phyloP scores from a whole-genome alignment of 1,140 invertebrate species.

The Pararge aegeria region DNA sequence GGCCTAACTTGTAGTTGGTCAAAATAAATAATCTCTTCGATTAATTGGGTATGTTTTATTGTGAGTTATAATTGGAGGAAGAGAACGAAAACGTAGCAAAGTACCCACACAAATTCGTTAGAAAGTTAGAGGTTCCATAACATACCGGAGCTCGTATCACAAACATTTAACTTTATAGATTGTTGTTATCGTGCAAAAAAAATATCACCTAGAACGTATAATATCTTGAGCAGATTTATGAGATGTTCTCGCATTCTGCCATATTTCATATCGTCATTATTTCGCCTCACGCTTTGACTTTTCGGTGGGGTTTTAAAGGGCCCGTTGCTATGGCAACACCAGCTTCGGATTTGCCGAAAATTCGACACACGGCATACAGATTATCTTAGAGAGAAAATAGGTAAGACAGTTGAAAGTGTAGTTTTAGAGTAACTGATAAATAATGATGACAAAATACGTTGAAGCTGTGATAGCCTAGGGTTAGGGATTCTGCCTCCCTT shows the following conservation, averaged over 20 bases:
- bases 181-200: too few species aligned
- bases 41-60: too few species aligned
- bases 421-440: background rate
- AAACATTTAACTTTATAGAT: too few species aligned
- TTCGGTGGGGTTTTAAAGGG: slow-evolving; percentile 26
- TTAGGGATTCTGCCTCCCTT: too few species aligned
- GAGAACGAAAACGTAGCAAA: too few species aligned
- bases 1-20: too few species aligned
- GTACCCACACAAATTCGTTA: too few species aligned
- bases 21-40: too few species aligned
- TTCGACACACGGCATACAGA: slow-evolving; percentile 24
- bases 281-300: slow-evolving; percentile 26
- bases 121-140: too few species aligned
- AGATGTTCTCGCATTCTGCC: slow-evolving; percentile 24
- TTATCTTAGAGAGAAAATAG: slow-evolving; percentile 14
- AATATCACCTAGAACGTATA: slow-evolving; percentile 5
- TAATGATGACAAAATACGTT: background rate
- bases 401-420: background rate
- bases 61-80: too few species aligned
- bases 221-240: slow-evolving; percentile 19
- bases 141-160: too few species aligned
- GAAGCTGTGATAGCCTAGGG: background rate
- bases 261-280: slow-evolving; percentile 34
- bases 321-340: slow-evolving; percentile 25
- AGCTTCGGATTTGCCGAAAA: slow-evolving; percentile 28